phyloP scores from a whole-genome alignment of 2,797 vertebrate species.

The Nannoperca australis region DNA sequence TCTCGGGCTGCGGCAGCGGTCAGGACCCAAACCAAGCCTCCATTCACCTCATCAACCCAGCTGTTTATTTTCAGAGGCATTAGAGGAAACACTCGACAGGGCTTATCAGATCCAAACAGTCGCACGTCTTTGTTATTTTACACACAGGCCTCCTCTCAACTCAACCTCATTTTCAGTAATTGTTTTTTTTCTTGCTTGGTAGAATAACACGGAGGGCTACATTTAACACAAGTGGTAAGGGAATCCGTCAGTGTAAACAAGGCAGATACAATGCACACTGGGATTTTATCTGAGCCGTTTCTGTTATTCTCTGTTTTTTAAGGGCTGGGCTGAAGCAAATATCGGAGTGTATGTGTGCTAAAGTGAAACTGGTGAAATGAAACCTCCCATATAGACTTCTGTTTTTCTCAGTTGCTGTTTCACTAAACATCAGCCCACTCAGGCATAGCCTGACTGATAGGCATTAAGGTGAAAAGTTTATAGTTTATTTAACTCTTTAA shows the following conservation, averaged over 20 bases:
- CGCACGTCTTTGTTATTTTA: constrained; percentile 83
- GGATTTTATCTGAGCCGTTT: constrained; percentile 79
- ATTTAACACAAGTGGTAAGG: constrained; percentile 82
- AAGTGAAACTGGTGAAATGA: constrained; percentile 61
- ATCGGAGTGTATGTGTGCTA: constrained; percentile 48
- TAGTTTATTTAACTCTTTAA: not conserved
- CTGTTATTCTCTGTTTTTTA: constrained; percentile 77
- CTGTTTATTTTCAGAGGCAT: constrained; percentile 87
- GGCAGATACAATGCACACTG: constrained; percentile 83
- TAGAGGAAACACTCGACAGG: constrained; percentile 82
- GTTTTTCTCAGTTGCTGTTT: constrained; percentile 33
- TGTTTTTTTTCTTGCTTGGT: constrained; percentile 83
- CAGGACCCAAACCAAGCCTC: constrained; percentile 79
- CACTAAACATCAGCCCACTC: constrained; percentile 37
- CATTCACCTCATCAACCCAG: constrained; percentile 80
- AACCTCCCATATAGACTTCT: constrained; percentile 32
- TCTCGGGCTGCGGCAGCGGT: constrained; percentile 71
- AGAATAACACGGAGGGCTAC: constrained; percentile 82
- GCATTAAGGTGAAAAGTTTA: not conserved
- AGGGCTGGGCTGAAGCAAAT: constrained; percentile 67
- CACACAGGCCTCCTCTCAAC: constrained; percentile 82
- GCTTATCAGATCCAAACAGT: constrained; percentile 86
- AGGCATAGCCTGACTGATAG: not conserved
- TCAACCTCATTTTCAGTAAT: constrained; percentile 82
- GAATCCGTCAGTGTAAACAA: constrained; percentile 81